A percentile compares a stretch with the other conserved stretches of the same genome.
phyloP scores from a whole-genome alignment of 1,140 invertebrate genomes.

The Tetraneura akinire region DNA sequence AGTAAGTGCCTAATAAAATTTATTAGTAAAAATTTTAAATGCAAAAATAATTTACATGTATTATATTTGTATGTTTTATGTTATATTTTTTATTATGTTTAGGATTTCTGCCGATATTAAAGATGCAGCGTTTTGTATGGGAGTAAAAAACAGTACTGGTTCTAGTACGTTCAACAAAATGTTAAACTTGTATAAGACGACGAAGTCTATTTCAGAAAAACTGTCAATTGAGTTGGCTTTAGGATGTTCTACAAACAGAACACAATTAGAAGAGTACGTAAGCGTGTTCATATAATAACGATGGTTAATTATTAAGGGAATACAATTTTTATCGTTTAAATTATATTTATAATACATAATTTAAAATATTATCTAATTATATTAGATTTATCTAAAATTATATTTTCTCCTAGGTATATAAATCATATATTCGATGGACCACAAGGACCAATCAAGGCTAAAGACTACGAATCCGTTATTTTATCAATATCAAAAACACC shows the following conservation, averaged over 20 bases:
- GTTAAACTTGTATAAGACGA: slow-evolving; percentile 36
- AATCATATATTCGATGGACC: not conserved
- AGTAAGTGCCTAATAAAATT: not conserved
- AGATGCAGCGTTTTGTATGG: slow-evolving; percentile 40
- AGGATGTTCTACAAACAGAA: slow-evolving; percentile 46
- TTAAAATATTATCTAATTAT: too few species aligned
- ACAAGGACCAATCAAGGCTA: not conserved
- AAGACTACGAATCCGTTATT: not conserved
- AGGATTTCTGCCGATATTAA: slow-evolving; percentile 45
- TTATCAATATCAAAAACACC: not conserved
- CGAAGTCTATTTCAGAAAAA: slow-evolving; percentile 47
- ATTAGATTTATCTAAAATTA: not conserved
- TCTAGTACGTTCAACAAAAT: slow-evolving; percentile 19
- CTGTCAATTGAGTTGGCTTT: slow-evolving; percentile 21
- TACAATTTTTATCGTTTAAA: too few species aligned
- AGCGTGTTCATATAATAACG: too few species aligned
- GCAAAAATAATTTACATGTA: too few species aligned
- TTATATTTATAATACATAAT: too few species aligned
- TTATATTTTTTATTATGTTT: too few species aligned
- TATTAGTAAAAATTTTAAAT: too few species aligned
- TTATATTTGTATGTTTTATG: too few species aligned
- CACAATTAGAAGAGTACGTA: slow-evolving; percentile 37
- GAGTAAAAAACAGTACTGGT: slow-evolving; percentile 23
- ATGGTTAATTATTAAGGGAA: too few species aligned
- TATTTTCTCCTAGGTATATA: not conserved